phyloP scores from a whole-genome alignment of 1,140 invertebrate species.

The Drosophila sp. region DNA sequence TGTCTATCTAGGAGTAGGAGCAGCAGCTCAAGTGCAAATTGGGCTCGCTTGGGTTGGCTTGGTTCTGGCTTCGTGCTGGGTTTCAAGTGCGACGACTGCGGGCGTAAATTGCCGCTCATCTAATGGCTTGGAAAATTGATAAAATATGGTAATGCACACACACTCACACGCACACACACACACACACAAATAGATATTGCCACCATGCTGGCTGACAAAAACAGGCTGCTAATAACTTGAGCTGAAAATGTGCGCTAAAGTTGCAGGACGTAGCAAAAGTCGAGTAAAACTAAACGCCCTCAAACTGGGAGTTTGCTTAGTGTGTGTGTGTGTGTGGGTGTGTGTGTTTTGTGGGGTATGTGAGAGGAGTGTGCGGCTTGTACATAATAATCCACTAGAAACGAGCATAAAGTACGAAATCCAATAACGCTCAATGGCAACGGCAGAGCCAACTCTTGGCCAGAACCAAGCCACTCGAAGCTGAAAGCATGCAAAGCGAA shows the following conservation, averaged over 20 bases:
- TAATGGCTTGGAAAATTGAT: slow-evolving; percentile 82
- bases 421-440: slow-evolving; percentile 79
- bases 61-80: slow-evolving; percentile 47
- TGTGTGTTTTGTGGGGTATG: slow-evolving; percentile 7
- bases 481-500: slow-evolving; percentile 79
- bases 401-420: slow-evolving; percentile 77
- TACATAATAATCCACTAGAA: slow-evolving; percentile 80
- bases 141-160: slow-evolving; percentile 82
- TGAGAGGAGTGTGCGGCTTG: slow-evolving; percentile 52
- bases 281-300: slow-evolving; percentile 75
- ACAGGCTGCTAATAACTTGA: slow-evolving; percentile 81
- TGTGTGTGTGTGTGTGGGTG: slow-evolving; percentile 17
- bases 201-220: slow-evolving; percentile 70
- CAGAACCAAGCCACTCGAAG: slow-evolving; percentile 52
- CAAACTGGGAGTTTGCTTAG: slow-evolving; percentile 30
- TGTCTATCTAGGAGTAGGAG: slow-evolving; percentile 20
- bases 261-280: slow-evolving; percentile 80
- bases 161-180: slow-evolving; percentile 37
- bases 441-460: slow-evolving; percentile 48
- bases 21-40: slow-evolving; percentile 73
- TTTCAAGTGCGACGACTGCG: slow-evolving; percentile 78
- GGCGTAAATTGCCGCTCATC: slow-evolving; percentile 79
- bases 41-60: slow-evolving; percentile 65
- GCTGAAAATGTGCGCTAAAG: slow-evolving; percentile 79
- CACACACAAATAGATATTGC: slow-evolving; percentile 32